Evolutionary conservation across 2,888 invertebrate species (phyloP), one percentile per base, ranked within the genome.

Genomic region (Mechanitis mazaeus): DNA sequence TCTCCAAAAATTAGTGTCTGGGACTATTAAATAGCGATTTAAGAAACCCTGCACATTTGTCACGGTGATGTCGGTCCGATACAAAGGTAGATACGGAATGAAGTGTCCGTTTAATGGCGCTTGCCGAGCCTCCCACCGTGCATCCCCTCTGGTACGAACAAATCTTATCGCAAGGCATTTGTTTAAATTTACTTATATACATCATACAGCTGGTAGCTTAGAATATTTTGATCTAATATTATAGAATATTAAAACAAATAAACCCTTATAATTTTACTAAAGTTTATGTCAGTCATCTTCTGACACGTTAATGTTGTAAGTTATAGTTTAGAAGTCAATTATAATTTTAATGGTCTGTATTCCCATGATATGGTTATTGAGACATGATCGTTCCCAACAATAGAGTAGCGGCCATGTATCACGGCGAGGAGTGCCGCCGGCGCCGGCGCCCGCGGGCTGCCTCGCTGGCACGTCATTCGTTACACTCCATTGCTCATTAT

Each of bases 371-470:
- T 9, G 28, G 31, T 50, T 42, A 50, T 31, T 50, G 59, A 55
- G 35, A 47, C 50, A 31, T 9, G 42, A 42, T 42, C 42, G 42
- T 46, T 33, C 59, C 53, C 54, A 65, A 68, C 66, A 64, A 66
- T 75, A 59, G 71, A 65, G 61, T 55, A 28, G 53, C 9, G 5
- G 45, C 46, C 46, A 57, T n/a, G 42, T 4, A 61, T 54, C 12
- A 20, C 35, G 55, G 20, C 11, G 60, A 58, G 54, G 60, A 56
- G 50, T 45, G 68, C 71, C 72, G 64, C 55, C 73, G 79, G 80
- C 82, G 83, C 83, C 80, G 82, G 83, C 83, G 84, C 83, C 77
- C 72, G 74, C 64, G 75, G 76, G 20, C 20, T 69, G 75, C 67
- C 64, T 69, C 56, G 58, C 56, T 56, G 54, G 54, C 35, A 59